phyloP scores from a whole-genome alignment of 2,888 invertebrate species.

The Drosophila mayaguana region DNA sequence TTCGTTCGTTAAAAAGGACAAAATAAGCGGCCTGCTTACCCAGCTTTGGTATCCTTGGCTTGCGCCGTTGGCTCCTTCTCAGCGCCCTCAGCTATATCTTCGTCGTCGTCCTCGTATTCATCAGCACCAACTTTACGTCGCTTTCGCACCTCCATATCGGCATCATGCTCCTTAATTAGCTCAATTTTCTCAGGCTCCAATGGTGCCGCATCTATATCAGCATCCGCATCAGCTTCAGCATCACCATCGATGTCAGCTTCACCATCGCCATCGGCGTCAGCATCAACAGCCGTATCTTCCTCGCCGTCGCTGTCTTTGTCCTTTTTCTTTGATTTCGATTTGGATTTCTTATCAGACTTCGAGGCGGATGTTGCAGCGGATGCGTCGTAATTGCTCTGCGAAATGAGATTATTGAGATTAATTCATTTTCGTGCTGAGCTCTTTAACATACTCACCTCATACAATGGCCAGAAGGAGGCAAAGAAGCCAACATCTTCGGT shows the following conservation, averaged over 20 bases:
- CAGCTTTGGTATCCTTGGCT: constrained; percentile 78
- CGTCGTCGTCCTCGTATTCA: constrained; percentile 70
- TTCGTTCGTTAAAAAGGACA: constrained; percentile 42
- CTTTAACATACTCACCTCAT: constrained; percentile 88
- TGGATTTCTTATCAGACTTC: constrained; percentile 87
- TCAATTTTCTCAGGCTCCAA: constrained; percentile 83
- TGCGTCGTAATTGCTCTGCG: constrained; percentile 89
- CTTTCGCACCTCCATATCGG: constrained; percentile 80
- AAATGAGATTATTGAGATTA: neutral
- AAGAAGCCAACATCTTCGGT: constrained; percentile 99
- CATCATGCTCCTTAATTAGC: constrained; percentile 84
- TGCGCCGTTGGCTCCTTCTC: constrained; percentile 36
- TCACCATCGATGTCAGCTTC: constrained; percentile 87
- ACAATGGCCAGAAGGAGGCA: constrained; percentile 99
- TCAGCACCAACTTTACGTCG: constrained; percentile 77
- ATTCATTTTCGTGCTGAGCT: neutral
- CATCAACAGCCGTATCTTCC: constrained; percentile 86
- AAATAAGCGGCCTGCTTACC: constrained; percentile 76
- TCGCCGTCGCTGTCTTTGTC: constrained; percentile 93
- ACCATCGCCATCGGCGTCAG: constrained; percentile 87
- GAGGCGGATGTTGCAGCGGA: constrained; percentile 84
- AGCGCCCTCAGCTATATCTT: constrained; percentile 33
- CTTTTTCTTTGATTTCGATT: constrained; percentile 86
- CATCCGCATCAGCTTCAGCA: constrained; percentile 88
- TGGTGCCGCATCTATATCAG: constrained; percentile 85